Evolutionary conservation across 2,797 vertebrate genomes (phyloP), one percentile per base, ranked within the genome.

Genomic region (Benthosema pterotum): DNA sequence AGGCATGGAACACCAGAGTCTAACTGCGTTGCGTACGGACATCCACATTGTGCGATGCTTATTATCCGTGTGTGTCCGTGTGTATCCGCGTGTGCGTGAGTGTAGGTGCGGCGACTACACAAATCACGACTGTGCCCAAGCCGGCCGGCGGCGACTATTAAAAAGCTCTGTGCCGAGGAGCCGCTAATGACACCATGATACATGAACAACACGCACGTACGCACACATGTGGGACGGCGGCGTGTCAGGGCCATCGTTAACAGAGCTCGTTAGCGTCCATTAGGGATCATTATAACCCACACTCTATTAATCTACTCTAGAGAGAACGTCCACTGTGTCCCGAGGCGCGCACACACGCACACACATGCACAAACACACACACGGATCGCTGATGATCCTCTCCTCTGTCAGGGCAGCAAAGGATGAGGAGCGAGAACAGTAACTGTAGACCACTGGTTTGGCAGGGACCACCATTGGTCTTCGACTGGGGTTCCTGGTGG

Each of bases 41-140:
- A n/a, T n/a, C n/a, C n/a, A n/a, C n/a, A n/a, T n/a, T n/a, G n/a
- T n/a, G n/a, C n/a, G n/a, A n/a, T n/a, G n/a, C n/a, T n/a, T n/a
- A n/a, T n/a, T n/a, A n/a, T n/a, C n/a, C n/a, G n/a, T n/a, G n/a
- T n/a, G n/a, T n/a, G n/a, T n/a, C n/a, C n/a, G n/a, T n/a, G n/a
- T n/a, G n/a, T n/a, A n/a, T n/a, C n/a, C n/a, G n/a, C n/a, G n/a
- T n/a, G n/a, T n/a, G n/a, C n/a, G n/a, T n/a, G n/a, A n/a, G n/a
- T n/a, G n/a, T n/a, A n/a, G n/a, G n/a, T n/a, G n/a, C n/a, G n/a
- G n/a, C n/a, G n/a, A n/a, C n/a, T n/a, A 38, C 9, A 7, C 32
- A 38, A 65, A 57, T 70, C 67, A 75, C 72, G 77, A 66, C 72
- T 63, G 56, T 72, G 66, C 69, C 63, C 56, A 54, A 25, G 5